Base-by-base conservation (phyloP, 2,888 invertebrate genomes). In the Caenorhabditis uteleia region DNA sequence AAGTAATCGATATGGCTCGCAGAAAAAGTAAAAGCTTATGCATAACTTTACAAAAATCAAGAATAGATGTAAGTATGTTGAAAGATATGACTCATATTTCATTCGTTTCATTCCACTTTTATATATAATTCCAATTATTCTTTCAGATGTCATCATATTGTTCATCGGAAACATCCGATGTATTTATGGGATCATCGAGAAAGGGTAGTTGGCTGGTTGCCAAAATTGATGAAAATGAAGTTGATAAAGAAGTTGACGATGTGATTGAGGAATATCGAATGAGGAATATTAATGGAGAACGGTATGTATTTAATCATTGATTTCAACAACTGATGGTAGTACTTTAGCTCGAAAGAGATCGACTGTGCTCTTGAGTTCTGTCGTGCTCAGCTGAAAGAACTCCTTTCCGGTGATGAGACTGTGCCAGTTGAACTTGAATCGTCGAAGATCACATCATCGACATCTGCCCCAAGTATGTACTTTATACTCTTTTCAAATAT, bases 331-430 rank as follows among this genome's bases (percentile, higher is more conserved):
- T 14, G 16, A 12, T 31, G 14, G 12, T 20, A 10, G 23, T 46
- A 31, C 31, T 54, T 29, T 33, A 62, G 61, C 45, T 31, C 46
- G 20, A 46, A 46, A 25, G 61, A 64, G 36, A 58, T 64, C 26
- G 56, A 64, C 14, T 36, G 47, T 12, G 62, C 65, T 5, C 26
- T 68, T 5, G 56, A 61, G 2, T 57, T 60, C 44, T 71, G 71
- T 50, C 51, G 60, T 29, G 44, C 18, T 10, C 50, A 66, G 44
- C 49, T 71, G 40, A 65, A 62, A 29, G 62, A 71, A 23, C 43
- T 61, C 29, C 44, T 71, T 29, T 29, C 39, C 3, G 58, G 55
- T 26, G 64, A 53, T 16, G 42, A 46, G 14, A 23, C 18, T n/a
- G 31, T 27, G 21, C 20, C 34, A 18, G 1, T 40, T 8, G 29